Conservation (phyloP, 2,888 invertebrate species). For the Actias luna region DNA sequence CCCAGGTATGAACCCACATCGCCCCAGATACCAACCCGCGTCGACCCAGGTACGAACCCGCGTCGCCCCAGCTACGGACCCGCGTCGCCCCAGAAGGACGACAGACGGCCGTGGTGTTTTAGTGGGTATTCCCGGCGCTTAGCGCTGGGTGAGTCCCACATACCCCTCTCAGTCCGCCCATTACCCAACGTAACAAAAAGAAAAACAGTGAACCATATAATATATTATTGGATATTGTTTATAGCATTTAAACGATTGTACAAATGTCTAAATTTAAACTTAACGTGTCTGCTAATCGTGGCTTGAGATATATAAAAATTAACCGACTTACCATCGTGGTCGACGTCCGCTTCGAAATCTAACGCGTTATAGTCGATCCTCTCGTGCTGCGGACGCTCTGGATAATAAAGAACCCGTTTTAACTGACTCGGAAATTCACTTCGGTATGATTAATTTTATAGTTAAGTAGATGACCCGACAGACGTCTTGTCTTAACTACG, state of each 20-base stretch:
- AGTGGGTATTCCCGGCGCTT: too few species aligned
- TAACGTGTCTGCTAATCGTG: not conserved
- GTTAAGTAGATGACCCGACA: too few species aligned
- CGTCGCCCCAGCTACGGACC: too few species aligned
- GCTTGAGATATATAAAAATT: not conserved
- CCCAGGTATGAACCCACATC: too few species aligned
- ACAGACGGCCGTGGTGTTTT: too few species aligned
- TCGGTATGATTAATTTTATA: too few species aligned
- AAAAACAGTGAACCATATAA: not conserved
- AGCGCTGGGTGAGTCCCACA: too few species aligned
- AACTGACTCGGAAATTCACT: not conserved
- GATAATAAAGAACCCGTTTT: slow-evolving; percentile 19
- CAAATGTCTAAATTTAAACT: not conserved
- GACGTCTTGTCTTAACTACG: too few species aligned
- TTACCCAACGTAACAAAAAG: not conserved
- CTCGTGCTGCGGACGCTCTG: slow-evolving; percentile 64
- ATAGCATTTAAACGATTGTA: not conserved
- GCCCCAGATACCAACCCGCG: too few species aligned
- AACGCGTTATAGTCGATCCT: slow-evolving; percentile 87
- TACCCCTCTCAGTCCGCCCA: too few species aligned
- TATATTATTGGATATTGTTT: not conserved
- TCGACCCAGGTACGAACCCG: too few species aligned
- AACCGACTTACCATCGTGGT: slow-evolving; percentile 66
- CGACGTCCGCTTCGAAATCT: slow-evolving; percentile 86
- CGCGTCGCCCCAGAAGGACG: too few species aligned